Evolutionary conservation across 2,113 vertebrate genomes (phyloP).

Genomic region (Oxyruncus cristatus): DNA sequence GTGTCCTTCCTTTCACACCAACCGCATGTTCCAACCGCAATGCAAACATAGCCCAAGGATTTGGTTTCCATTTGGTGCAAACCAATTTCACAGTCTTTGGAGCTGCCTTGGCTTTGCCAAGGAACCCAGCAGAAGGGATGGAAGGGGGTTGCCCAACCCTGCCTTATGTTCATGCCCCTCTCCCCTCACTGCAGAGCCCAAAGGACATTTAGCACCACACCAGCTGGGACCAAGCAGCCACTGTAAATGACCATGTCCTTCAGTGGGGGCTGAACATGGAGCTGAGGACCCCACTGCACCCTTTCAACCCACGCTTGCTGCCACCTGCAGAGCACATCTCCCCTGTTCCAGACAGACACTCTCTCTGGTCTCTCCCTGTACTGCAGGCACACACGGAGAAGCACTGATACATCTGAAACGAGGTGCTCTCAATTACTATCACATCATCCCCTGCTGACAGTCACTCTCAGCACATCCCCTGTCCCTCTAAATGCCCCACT

Average conservation of each 20-base stretch:
- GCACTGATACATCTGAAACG: accelerated
- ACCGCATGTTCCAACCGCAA: background rate
- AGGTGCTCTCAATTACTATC: background rate
- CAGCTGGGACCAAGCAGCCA: background rate
- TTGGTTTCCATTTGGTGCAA: background rate
- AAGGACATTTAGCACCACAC: background rate
- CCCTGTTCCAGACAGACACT: background rate
- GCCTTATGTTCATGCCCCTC: background rate
- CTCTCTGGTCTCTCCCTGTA: background rate
- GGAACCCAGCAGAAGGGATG: background rate
- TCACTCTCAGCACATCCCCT: background rate
- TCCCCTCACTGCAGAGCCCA: background rate
- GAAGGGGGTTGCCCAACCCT: background rate
- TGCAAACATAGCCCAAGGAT: background rate
- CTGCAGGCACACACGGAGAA: background rate
- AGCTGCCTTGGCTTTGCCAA: background rate
- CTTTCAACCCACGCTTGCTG: background rate
- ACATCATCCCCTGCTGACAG: background rate
- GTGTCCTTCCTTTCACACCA: background rate
- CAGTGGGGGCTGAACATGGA: background rate
- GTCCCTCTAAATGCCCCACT: background rate
- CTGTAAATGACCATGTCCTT: background rate
- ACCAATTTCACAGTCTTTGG: background rate
- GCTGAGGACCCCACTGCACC: background rate
- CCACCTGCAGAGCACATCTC: background rate